Evolutionary conservation across 1,140 invertebrate genomes (phyloP), one percentile per base, ranked within the genome.

Genomic region (Sycophaga agraensis): DNA sequence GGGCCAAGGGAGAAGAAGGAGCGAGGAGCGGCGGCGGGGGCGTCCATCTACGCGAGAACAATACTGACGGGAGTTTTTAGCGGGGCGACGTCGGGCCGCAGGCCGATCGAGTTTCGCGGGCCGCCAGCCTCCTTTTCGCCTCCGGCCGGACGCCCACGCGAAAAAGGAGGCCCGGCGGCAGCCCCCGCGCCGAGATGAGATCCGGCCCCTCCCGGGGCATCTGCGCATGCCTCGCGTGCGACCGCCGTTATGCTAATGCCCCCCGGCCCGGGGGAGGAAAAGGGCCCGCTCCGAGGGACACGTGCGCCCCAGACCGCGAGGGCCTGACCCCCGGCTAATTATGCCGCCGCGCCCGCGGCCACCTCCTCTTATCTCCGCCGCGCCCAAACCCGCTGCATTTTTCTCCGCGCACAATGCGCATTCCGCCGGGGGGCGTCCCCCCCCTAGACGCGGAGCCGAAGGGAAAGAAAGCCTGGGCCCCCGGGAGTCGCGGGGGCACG

Each of bases 191-290:
- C n/a, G n/a, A n/a, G n/a, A n/a, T n/a, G n/a, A n/a, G n/a, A n/a
- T n/a, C n/a, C n/a, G 11, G 28, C 28, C 5, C 28, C 4, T 31
- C 4, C 28, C 2, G 17, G 7, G 17, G 7, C 17, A 22, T n/a
- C 6, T 35, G 8, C 14, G 63, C 51, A 53, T 55, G 59, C 55
- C 60, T 72, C 64, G 69, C 73, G 65, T 69, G 68, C 70, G 68
- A 72, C 66, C 63, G 64, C 62, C 67, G 56, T 71, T 73, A 73
- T 71, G 68, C 65, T 75, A 75, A 73, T 74, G 56, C 48, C 43
- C 40, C 28, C 42, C 49, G 26, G 37, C 59, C 8, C 6, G 3
- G 35, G 11, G 7, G 21, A 16, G 31, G 48, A 40, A 19, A 28
- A 37, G 45, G 24, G 14, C 22, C 14, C 28, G 14, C 5, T 31